These are phyloP conservation scores for Macrotis lagotis DNA, from an alignment of 2,113 vertebrate species.

Conservation along the genomic window DNA sequence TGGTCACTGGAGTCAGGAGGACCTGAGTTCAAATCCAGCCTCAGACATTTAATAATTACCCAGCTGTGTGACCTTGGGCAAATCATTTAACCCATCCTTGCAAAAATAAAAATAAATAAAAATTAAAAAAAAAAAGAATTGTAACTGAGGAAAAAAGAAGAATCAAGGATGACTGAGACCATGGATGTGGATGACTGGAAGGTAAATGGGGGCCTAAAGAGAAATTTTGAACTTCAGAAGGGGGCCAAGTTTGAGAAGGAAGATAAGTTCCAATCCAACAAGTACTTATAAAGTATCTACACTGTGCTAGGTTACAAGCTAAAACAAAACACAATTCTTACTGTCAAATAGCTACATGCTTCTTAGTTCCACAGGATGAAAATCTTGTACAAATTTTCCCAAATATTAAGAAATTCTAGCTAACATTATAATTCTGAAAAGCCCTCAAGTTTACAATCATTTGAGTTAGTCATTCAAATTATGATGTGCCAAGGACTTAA, in stretches of 20 bases:
- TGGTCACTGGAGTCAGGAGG: no score
- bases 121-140: no score
- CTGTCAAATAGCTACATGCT: slow-evolving; percentile 5
- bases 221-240: no score
- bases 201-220: neutral
- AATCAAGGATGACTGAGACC: neutral
- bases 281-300: neutral
- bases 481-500: neutral
- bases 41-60: no score
- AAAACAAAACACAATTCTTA: neutral
- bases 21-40: no score
- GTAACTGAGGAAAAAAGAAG: neutral
- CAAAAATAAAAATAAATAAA: no score
- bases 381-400: slow-evolving; percentile 16
- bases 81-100: no score
- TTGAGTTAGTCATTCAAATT: slow-evolving; percentile 44
- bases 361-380: slow-evolving; percentile 41
- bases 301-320: neutral
- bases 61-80: no score
- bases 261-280: neutral
- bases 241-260: neutral
- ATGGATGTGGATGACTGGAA: neutral
- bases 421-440: slow-evolving; percentile 48
- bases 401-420: slow-evolving; percentile 12
- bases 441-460: slow-evolving; percentile 11